These are phyloP conservation scores for Jaculus jaculus DNA, from an alignment of 2,113 vertebrate species.

Conservation along the genomic window DNA sequence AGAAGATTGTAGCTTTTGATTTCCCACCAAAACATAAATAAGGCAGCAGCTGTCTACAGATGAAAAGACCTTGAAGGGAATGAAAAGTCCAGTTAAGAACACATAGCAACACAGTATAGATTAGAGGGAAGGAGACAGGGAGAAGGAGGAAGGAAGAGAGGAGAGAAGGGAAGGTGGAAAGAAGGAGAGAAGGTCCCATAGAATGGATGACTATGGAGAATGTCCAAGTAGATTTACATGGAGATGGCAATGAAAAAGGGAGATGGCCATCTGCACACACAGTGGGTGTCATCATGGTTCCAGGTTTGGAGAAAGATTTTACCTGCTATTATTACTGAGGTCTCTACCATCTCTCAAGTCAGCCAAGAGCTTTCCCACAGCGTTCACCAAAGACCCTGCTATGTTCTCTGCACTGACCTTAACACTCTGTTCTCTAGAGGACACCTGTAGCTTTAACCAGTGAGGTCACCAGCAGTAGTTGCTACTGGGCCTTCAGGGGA, in stretches of 20 bases:
- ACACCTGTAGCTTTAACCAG: neutral
- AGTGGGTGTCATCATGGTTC: neutral
- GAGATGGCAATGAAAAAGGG: neutral
- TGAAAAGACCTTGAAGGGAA: neutral
- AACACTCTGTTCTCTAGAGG: neutral
- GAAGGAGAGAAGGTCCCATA: neutral
- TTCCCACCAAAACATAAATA: neutral
- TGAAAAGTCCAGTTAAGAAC: neutral
- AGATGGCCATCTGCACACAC: neutral
- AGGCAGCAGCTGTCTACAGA: neutral
- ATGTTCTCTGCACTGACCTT: neutral
- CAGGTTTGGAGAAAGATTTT: neutral
- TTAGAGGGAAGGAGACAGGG: neutral
- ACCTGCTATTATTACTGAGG: neutral
- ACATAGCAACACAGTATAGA: neutral
- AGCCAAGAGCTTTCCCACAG: neutral
- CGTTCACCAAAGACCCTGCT: neutral
- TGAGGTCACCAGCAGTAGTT: neutral
- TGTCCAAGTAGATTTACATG: neutral
- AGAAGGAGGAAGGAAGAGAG: too few species aligned
- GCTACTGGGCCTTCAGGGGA: neutral
- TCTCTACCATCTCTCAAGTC: neutral
- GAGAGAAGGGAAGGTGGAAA: neutral
- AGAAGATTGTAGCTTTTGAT: neutral
- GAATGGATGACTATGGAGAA: neutral